Evolutionary conservation across 2,113 vertebrate genomes (phyloP).

Genomic region (Pachyramphus minor): DNA sequence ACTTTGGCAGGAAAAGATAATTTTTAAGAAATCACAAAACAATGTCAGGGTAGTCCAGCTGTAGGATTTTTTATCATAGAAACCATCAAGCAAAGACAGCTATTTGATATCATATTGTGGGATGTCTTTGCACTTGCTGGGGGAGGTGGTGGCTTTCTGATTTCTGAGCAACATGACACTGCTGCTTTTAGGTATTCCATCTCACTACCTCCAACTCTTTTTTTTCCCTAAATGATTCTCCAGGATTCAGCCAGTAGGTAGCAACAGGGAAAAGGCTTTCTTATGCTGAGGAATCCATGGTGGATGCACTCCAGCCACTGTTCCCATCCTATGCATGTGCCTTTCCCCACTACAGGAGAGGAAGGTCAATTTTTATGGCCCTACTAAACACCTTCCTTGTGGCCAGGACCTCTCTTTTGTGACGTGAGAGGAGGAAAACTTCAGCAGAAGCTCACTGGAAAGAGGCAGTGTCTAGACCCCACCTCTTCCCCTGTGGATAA

Average conservation of each 20-base stretch:
- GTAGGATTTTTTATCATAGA: neutral
- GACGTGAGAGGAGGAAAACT: neutral
- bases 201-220: neutral
- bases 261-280: neutral
- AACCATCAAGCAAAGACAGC: neutral
- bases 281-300: fast-evolving
- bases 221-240: neutral
- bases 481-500: neutral
- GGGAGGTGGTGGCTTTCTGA: neutral
- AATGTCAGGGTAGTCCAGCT: neutral
- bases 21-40: neutral
- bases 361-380: neutral
- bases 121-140: neutral
- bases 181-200: neutral
- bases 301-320: neutral
- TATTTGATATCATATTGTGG: neutral
- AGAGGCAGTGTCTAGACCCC: neutral
- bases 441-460: neutral
- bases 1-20: neutral
- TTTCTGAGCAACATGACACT: neutral
- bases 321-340: neutral
- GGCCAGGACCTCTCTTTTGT: neutral
- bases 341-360: neutral
- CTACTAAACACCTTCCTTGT: neutral
- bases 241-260: neutral